Evolutionary conservation across 2,113 vertebrate species (phyloP).

Genomic region (Ptilonorhynchus violaceus): DNA sequence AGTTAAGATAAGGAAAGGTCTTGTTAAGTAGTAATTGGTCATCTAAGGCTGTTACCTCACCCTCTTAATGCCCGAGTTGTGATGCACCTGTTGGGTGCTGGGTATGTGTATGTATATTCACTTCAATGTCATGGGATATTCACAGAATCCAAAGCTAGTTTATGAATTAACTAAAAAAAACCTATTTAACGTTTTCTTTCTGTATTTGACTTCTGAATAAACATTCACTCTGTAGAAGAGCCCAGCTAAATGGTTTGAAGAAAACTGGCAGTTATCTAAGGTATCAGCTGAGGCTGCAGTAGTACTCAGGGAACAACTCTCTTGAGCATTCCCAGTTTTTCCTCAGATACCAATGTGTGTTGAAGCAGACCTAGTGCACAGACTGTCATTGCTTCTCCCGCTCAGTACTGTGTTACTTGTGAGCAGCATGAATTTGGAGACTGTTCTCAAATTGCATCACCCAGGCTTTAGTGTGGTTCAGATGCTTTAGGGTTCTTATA

Average conservation of each 20-base stretch:
- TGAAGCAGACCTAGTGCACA: background rate
- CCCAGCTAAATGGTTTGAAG: background rate
- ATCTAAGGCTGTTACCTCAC: background rate
- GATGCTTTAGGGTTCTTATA: background rate
- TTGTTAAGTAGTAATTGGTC: background rate
- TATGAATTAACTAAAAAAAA: background rate
- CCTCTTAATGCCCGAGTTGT: background rate
- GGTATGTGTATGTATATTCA: accelerated
- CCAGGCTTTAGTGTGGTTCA: background rate
- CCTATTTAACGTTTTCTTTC: background rate
- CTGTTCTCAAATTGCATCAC: background rate
- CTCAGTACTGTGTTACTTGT: background rate
- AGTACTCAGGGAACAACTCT: background rate
- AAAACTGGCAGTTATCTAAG: background rate
- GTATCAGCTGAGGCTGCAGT: accelerated
- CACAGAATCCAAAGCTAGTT: background rate
- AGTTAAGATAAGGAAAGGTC: background rate
- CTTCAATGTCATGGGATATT: accelerated
- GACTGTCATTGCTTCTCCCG: background rate
- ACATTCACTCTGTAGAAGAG: background rate
- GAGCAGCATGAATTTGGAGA: background rate
- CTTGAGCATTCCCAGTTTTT: background rate
- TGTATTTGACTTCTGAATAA: background rate
- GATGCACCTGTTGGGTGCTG: background rate
- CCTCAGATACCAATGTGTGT: background rate